These are phyloP conservation scores for Brevimyrus niger DNA, from an alignment of 2,113 vertebrate genomes.

Conservation along the genomic window DNA sequence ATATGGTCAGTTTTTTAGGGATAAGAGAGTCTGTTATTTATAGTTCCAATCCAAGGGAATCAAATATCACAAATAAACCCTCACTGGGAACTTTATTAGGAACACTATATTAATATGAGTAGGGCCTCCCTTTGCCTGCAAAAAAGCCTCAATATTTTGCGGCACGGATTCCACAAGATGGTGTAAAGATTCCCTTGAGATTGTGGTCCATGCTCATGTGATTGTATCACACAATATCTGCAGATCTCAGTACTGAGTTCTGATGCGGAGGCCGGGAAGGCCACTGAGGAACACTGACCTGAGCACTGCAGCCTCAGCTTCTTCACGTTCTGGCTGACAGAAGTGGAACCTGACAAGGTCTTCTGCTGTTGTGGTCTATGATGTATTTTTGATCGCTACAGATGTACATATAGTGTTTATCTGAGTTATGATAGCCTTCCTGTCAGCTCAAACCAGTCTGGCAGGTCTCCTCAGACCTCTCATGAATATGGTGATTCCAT, in stretches of 20 bases:
- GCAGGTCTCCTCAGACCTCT: background rate
- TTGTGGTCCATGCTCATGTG: background rate
- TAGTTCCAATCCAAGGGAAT: background rate
- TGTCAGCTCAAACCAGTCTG: background rate
- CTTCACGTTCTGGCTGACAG: background rate
- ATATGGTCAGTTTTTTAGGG: background rate
- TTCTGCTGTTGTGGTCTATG: background rate
- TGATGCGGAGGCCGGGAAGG: background rate
- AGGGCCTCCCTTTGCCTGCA: background rate
- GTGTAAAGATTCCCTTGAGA: background rate
- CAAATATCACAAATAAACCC: background rate
- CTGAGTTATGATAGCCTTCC: background rate
- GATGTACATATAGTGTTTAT: background rate
- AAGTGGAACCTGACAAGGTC: background rate
- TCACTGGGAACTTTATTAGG: background rate
- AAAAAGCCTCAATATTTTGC: background rate
- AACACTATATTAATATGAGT: background rate
- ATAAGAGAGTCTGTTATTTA: background rate
- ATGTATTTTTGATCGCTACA: background rate
- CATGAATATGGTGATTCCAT: background rate
- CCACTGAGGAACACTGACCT: background rate
- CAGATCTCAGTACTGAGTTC: background rate
- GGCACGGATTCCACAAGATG: background rate
- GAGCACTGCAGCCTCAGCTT: background rate
- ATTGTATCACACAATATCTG: background rate